Percentiles rank a stretch among this genome's conserved stretches.
Evolutionary conservation across 2,888 invertebrate genomes (phyloP).

Genomic region (Euspilapteryx auroguttella): DNA sequence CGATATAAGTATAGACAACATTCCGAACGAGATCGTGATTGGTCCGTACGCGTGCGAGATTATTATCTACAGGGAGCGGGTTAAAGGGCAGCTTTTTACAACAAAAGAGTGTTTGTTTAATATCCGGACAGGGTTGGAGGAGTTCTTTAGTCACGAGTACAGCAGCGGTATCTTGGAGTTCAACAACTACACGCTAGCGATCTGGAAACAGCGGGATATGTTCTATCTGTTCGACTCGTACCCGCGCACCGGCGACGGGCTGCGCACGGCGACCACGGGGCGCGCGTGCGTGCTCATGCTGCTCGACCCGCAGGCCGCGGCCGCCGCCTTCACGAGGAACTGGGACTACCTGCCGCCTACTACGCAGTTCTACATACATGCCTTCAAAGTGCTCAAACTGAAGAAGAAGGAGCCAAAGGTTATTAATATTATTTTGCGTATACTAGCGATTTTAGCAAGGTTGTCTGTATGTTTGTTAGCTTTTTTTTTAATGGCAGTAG

Average conservation of each 20-base stretch:
- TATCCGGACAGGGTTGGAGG: slow-evolving; percentile 42
- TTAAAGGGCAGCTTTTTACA: slow-evolving; percentile 46
- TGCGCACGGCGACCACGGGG: slow-evolving; percentile 53
- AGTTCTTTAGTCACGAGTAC: slow-evolving; percentile 55
- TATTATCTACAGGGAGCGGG: slow-evolving; percentile 55
- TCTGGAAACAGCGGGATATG: slow-evolving; percentile 67
- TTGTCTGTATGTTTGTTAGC: too few relatives aligned
- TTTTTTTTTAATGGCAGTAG: too few relatives aligned
- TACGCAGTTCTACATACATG: slow-evolving; percentile 60
- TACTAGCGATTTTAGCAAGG: too few relatives aligned
- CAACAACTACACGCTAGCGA: slow-evolving; percentile 56
- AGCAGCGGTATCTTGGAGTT: slow-evolving; percentile 60
- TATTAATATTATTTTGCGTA: too few relatives aligned
- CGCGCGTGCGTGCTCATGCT: slow-evolving; percentile 67
- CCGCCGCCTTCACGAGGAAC: slow-evolving; percentile 52
- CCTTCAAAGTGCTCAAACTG: slow-evolving; percentile 60
- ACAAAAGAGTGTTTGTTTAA: slow-evolving; percentile 54
- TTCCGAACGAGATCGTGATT: slow-evolving; percentile 57
- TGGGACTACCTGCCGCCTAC: slow-evolving; percentile 46
- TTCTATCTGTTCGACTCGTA: slow-evolving; percentile 69
- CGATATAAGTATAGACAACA: slow-evolving; percentile 52
- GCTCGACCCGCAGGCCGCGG: slow-evolving; percentile 57
- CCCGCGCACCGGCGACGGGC: slow-evolving; percentile 60
- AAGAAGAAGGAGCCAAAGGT: slow-evolving; percentile 42
- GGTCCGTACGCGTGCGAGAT: slow-evolving; percentile 63